Percentiles rank a stretch among this genome's conserved stretches.
Conservation (phyloP, 1,140 invertebrate genomes). For the Ridgeia piscesae region DNA sequence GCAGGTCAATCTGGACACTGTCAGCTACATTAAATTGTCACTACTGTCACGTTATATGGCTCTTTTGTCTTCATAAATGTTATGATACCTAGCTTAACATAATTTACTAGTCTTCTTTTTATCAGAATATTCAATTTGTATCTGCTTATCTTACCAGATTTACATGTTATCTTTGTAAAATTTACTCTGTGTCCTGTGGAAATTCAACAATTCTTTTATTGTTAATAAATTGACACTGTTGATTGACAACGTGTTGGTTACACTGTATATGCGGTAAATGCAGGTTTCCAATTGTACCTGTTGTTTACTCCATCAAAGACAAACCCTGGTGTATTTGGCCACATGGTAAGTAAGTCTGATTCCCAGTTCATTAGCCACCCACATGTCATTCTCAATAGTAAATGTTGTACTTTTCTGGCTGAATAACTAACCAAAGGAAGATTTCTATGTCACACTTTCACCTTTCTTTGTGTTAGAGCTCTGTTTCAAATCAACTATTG, state of each 20-base stretch:
- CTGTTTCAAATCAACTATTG: neutral
- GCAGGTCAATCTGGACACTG: no score
- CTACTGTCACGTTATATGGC: neutral
- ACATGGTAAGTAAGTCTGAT: neutral
- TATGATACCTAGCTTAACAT: neutral
- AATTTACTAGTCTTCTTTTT: neutral
- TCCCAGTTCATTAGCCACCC: neutral
- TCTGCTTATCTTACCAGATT: neutral
- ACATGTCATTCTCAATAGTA: neutral
- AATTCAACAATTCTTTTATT: neutral
- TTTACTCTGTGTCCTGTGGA: neutral
- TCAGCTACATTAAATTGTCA: neutral
- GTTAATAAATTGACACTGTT: neutral
- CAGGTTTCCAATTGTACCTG: neutral
- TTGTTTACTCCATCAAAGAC: neutral
- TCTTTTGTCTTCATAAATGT: neutral
- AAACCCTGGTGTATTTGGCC: neutral
- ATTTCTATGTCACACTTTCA: neutral
- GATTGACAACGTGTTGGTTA: neutral
- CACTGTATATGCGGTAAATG: neutral
- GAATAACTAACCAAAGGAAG: neutral
- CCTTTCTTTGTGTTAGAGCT: neutral
- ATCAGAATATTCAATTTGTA: neutral
- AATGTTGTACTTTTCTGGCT: neutral
- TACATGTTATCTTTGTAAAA: neutral